A percentile compares a stretch with the other conserved stretches of the same genome.
These are phyloP conservation scores for Patella pellucida DNA, from an alignment of 2,888 invertebrate species.

Conservation along the genomic window DNA sequence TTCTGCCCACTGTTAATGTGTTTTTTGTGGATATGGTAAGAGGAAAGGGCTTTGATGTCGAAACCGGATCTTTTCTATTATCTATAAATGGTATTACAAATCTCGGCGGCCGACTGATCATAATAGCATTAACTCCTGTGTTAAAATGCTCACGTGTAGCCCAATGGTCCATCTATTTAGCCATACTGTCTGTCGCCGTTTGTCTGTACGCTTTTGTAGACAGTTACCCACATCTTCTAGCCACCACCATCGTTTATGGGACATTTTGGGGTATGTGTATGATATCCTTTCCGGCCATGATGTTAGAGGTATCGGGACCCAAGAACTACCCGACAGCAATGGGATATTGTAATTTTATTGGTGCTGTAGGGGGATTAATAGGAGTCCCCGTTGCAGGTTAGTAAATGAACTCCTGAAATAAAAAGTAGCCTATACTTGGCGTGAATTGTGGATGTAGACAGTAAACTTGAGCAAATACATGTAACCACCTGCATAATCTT, in stretches of 20 bases:
- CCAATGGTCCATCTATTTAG: neutral
- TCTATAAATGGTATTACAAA: neutral
- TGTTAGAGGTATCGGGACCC: neutral
- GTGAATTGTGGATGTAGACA: no score
- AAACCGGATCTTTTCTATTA: neutral
- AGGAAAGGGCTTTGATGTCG: neutral
- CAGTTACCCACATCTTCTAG: no score
- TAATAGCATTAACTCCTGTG: neutral
- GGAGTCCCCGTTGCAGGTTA: neutral
- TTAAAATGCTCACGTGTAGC: neutral
- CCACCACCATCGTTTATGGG: neutral
- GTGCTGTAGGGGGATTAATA: neutral
- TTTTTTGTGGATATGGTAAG: neutral
- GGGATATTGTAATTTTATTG: neutral
- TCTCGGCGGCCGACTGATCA: neutral
- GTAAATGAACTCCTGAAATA: no score
- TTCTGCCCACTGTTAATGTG: neutral
- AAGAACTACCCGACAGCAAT: neutral
- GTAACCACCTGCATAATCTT: no score
- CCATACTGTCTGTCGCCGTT: neutral
- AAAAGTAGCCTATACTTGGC: no score
- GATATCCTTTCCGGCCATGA: neutral
- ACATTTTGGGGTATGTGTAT: neutral
- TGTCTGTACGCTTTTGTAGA: no score
- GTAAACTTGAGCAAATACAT: no score